Evolutionary conservation across 2,113 vertebrate genomes (phyloP).

Genomic region (Upupa epops): DNA sequence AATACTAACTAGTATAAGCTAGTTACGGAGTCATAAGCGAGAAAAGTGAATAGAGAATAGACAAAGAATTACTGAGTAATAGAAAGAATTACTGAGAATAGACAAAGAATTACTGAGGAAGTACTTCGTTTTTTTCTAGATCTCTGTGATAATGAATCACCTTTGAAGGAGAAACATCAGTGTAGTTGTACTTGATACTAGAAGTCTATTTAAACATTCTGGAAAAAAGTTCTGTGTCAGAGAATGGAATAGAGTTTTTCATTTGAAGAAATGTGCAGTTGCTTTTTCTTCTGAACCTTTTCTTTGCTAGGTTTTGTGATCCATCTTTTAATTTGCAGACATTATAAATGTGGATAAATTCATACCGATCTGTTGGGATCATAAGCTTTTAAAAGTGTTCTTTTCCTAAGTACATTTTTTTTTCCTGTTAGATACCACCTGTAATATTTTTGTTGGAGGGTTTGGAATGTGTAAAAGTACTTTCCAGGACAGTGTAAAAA

Average conservation of each 20-base stretch:
- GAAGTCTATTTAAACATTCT: too few species aligned
- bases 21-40: background rate
- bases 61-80: background rate
- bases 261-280: accelerated
- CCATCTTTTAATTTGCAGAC: background rate
- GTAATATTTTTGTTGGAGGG: background rate
- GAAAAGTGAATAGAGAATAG: background rate
- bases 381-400: background rate
- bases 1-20: background rate
- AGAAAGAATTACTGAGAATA: too few species aligned
- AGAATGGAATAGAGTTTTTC: background rate
- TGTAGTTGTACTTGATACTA: background rate
- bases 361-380: background rate
- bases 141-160: background rate
- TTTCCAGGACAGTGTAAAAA: background rate
- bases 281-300: background rate
- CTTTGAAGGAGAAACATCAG: background rate
- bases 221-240: background rate
- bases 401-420: background rate
- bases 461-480: background rate
- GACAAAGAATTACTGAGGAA: background rate
- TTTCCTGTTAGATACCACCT: background rate
- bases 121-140: background rate
- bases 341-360: background rate
- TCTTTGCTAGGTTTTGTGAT: background rate